Base-by-base conservation (phyloP, 2,113 vertebrate genomes). In the Phodopus roborovskii region DNA sequence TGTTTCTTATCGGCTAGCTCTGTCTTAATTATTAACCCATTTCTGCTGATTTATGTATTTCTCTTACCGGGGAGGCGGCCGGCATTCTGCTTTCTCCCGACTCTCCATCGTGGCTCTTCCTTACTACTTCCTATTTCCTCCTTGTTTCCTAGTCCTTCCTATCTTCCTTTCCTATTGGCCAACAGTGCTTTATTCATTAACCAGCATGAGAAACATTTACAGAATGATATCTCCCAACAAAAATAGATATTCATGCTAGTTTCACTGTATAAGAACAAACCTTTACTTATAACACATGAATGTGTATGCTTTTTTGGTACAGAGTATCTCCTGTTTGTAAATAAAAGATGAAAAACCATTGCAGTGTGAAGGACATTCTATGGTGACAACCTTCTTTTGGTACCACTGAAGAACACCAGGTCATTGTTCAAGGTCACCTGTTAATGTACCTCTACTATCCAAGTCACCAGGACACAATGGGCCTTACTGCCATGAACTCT, bases 261-360 rank as follows among this genome's bases (percentile, higher is more conserved):
- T 95, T 82, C 45, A 48, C 20, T 42, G 22, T 30, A 53, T 28
- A 84, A 90, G 39, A 83, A 70, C 74, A 79, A 84, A 48, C 7
- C 91, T 91, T 79, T 13, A 39, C 71, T 87, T 95, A 48, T n/a
- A 94, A 90, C 19, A 86, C 0, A 66, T 6, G 87, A 56, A 53
- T 16, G 5, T 13, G 28, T 62, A 45, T 3, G n/a, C 26, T 8
- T 94, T 94, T 64, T 53, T 33, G 45, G 42, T 17, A 93, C 39
- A 84, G 60, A 75, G 5, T 92, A 16, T 33, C 62, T 84, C 2
- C 1, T 91, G 53, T 45, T 4, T 88, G 30, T 73, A 95, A 90
- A 78, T 66, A 36, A 90, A 97, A 84, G 71, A 66, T 85, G 70
- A 95, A 88, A 70, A 56, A 20, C 3, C 20, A 26, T 70, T 93